Evolutionary conservation across 2,797 vertebrate genomes (phyloP).

Genomic region (Etheostoma nigrum): DNA sequence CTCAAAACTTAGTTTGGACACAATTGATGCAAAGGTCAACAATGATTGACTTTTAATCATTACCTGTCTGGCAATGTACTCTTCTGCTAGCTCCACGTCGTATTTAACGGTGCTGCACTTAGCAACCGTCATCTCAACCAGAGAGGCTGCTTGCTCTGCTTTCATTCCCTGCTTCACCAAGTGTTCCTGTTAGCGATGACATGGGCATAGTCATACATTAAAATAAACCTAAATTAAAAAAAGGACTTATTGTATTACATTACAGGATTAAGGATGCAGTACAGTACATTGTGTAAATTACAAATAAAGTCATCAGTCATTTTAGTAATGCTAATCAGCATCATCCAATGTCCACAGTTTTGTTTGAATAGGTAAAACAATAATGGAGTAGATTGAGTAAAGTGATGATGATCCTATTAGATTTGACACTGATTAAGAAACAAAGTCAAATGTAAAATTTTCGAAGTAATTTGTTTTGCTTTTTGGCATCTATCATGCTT

Average conservation of each 20-base stretch:
- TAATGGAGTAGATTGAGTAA: not conserved
- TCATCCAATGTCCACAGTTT: not conserved
- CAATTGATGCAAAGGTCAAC: not conserved
- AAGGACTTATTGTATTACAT: not conserved
- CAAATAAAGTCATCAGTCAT: not conserved
- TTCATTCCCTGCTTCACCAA: slow-evolving; percentile 96
- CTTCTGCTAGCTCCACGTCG: slow-evolving; percentile 96
- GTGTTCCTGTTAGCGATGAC: slow-evolving; percentile 86
- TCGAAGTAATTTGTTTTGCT: not conserved
- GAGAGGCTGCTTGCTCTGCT: slow-evolving; percentile 89
- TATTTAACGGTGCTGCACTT: slow-evolving; percentile 96
- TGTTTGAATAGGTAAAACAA: not conserved
- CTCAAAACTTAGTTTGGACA: not conserved
- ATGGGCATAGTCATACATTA: slow-evolving; percentile 22
- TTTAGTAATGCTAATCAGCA: slow-evolving; percentile 7
- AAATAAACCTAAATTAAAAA: slow-evolving; percentile 2
- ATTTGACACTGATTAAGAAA: not conserved
- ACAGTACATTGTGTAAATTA: not conserved
- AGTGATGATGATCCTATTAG: not conserved
- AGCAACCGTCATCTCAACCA: slow-evolving; percentile 88
- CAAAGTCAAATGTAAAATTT: not conserved
- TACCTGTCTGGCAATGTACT: slow-evolving; percentile 97
- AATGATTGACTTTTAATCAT: not conserved
- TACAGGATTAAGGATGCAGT: not conserved
- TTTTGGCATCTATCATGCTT: not conserved